Base-by-base conservation (phyloP, 2,888 invertebrate species). In the Ceramica pisi region DNA sequence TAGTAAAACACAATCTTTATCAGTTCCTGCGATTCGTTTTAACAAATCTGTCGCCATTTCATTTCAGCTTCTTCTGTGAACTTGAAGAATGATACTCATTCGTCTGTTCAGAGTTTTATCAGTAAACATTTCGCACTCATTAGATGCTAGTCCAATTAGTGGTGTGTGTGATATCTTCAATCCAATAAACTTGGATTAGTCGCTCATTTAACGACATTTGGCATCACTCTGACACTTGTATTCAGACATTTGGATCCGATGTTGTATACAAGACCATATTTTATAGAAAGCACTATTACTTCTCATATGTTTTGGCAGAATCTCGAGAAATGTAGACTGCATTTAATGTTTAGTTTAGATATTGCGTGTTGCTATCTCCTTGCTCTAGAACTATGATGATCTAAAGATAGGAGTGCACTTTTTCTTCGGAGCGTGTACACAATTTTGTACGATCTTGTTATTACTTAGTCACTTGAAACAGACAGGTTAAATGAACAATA, bases 201-300 rank as follows among this genome's bases (percentile, higher is more conserved):
- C 75, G 70, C 73, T 82, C 71, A 68, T 73, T 72, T 85, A 86
- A 84, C 76, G 82, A 80, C 80, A 83, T 81, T 88, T 92, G 92
- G 91, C 92, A 89, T 81, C 66, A 23, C 5, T 48, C 38, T 86
- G 88, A 86, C 88, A 87, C 71, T 80, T 84, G 85, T 87, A 88
- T 88, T 88, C 87, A 88, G 84, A 87, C 73, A 75, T 86, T 84
- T 85, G 87, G 78, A 77, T 81, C 86, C 79, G 38, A 62, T 75
- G 70, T 68, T 82, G 83, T 83, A 67, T 56, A 86, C 80, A 85
- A 76, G 55, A 69, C 68, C 21, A 66, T 70, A 70, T 77, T 77
- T 78, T 59, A 65, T 26, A 53, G 19, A 71, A 59, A 66, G 23
- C 44, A 44, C 50, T 67, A 46, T 44, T 62, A 69, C 21, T 81